These are phyloP conservation scores for Hyposoter didymator DNA, from an alignment of 2,888 invertebrate genomes.

Conservation along the genomic window DNA sequence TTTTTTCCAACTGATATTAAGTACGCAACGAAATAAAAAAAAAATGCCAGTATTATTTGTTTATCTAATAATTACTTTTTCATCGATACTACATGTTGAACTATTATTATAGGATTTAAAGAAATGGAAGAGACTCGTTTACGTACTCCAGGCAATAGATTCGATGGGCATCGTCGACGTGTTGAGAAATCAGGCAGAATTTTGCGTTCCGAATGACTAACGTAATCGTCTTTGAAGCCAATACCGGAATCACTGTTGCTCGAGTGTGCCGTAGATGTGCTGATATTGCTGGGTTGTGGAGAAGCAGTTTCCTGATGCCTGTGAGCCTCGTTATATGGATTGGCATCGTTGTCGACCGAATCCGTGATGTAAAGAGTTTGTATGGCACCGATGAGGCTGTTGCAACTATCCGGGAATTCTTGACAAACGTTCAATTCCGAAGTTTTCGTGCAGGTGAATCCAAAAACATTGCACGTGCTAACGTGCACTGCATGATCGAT, in stretches of 20 bases:
- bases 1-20: background rate
- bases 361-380: conserved; percentile 85
- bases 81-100: background rate
- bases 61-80: background rate
- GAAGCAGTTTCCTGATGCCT: conserved; percentile 84
- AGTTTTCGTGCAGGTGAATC: conserved; percentile 93
- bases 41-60: background rate
- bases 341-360: conserved; percentile 76
- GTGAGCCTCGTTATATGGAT: conserved; percentile 65
- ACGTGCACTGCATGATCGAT: conserved; percentile 93
- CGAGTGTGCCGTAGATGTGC: conserved; percentile 92
- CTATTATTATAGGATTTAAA: background rate
- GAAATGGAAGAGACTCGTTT: background rate
- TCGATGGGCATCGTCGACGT: conserved; percentile 73
- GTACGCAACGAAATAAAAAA: background rate
- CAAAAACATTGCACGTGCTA: conserved; percentile 92
- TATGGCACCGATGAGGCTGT: conserved; percentile 86
- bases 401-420: conserved; percentile 95
- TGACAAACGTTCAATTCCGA: conserved; percentile 92
- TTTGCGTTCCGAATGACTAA: conserved; percentile 93
- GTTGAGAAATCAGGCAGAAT: conserved; percentile 90
- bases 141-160: conserved; percentile 57
- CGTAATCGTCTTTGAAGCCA: conserved; percentile 95
- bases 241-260: conserved; percentile 98
- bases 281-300: conserved; percentile 93